Evolutionary conservation across 2,113 vertebrate genomes (phyloP), one percentile per base, ranked within the genome.

Genomic region (Boulengeromyrus knoepffleri): DNA sequence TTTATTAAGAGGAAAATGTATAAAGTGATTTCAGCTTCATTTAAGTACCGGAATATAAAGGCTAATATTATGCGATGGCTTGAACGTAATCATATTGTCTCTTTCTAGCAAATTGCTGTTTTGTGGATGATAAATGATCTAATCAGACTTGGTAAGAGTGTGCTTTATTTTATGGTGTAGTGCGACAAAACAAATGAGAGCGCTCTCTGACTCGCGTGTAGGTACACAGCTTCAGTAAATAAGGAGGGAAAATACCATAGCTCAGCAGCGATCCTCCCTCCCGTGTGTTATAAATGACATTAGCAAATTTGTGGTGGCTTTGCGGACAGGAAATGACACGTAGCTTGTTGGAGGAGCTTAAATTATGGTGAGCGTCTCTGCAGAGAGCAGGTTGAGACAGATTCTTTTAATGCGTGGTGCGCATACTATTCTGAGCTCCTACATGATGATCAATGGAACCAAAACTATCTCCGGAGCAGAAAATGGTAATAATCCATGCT

Each of bases 401-500:
- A 87, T 87, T 87, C 24, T 52, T 42, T 66, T 88, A 62, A 88
- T 66, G 31, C 36, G 12, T 88, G 49, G 49, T 42, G 49, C 24
- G 5, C 24, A 58, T 24, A 56, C 27, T n/a, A 62, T 89, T 13
- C 2, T 46, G 21, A 47, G 13, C 42, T 17, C 31, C 53, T 15
- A 85, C 52, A 58, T 13, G 24, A 89, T 89, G 89, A 89, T 85
- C 89, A 89, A 62, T 62, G 80, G 80, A 89, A 62, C 5, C 49
- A 83, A 15, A 84, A 31, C 58, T 50, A 47, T 62, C 39, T 50
- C 47, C 53, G 19, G 52, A 89, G 89, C 89, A 85, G 89, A 85
- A 89, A 58, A 62, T 89, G 52, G 52, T 89, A 89, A 89, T 89
- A 56, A 89, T 89, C 80, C 49, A 53, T 85, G 52, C 49, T 85